Evolutionary conservation across 2,888 invertebrate species (phyloP).

Genomic region (Cylindroiulus punctatus): DNA sequence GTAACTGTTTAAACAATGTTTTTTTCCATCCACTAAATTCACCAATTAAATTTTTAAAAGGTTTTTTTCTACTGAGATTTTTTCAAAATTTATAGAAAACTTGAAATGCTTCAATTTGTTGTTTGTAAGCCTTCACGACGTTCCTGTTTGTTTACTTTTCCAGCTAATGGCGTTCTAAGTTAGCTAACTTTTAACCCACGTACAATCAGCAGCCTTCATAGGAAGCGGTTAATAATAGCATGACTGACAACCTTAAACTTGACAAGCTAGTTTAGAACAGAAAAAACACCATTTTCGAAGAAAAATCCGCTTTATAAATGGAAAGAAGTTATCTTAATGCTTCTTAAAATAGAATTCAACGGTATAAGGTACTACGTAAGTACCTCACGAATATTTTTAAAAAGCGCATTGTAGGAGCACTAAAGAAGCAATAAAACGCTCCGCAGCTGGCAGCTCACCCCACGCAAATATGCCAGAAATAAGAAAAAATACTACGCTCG

Average conservation of each 20-base stretch:
- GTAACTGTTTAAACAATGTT: too few species aligned
- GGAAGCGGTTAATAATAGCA: too few species aligned
- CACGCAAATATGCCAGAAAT: background rate
- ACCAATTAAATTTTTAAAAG: too few species aligned
- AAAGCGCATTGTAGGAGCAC: background rate
- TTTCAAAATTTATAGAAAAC: too few species aligned
- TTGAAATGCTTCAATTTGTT: too few species aligned
- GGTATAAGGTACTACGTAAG: background rate
- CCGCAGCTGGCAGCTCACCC: background rate
- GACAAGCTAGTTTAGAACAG: background rate
- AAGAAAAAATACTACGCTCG: background rate
- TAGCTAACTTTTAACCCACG: too few species aligned
- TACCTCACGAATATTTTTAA: background rate
- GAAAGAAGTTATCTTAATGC: background rate
- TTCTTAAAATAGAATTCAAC: background rate
- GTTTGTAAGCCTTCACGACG: too few species aligned
- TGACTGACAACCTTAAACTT: background rate
- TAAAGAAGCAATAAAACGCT: background rate
- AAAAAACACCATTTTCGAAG: constrained; percentile 12
- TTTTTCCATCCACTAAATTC: too few species aligned
- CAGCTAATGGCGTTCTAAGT: too few species aligned
- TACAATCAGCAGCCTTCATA: too few species aligned
- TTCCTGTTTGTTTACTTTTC: too few species aligned
- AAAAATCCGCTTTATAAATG: background rate
- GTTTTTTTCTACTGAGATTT: too few species aligned